A percentile compares a stretch with the other conserved stretches of the same genome.
Conservation (phyloP, 1,140 invertebrate genomes). For the Protaetia brevitarsis region DNA sequence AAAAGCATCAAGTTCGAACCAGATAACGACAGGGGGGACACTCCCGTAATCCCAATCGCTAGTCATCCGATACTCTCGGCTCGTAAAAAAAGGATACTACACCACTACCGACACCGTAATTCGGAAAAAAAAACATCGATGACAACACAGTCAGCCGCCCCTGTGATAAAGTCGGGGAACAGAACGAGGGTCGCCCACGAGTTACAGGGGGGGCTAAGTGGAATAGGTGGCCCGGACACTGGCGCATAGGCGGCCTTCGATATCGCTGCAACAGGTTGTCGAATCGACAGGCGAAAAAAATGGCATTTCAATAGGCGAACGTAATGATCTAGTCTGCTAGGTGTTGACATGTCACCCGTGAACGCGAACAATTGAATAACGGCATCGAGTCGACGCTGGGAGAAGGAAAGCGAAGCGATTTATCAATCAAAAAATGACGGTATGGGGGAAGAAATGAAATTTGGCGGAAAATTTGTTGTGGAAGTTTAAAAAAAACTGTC, state of each 20-base stretch:
- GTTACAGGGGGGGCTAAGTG: background rate
- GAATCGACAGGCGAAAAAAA: no score
- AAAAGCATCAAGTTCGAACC: no score
- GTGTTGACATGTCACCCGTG: background rate
- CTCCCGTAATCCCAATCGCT: background rate
- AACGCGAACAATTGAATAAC: background rate
- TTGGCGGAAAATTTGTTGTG: no score
- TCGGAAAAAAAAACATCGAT: conserved; percentile 4
- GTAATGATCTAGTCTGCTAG: conserved; percentile 4
- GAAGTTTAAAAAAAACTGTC: no score
- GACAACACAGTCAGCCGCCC: conserved; percentile 2
- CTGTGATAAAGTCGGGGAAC: background rate
- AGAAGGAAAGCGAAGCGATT: background rate
- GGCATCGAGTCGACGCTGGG: no score
- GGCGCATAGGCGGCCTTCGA: background rate
- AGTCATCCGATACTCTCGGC: background rate
- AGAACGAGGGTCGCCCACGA: background rate
- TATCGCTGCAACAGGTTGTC: no score
- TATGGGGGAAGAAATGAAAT: no score
- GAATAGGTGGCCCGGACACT: background rate
- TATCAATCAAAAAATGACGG: no score
- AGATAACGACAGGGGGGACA: no score
- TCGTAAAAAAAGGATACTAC: conserved; percentile 11
- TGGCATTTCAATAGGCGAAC: conserved; percentile 11
- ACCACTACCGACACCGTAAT: conserved; percentile 10